Evolutionary conservation across 2,888 invertebrate genomes (phyloP).

Genomic region (Bugulina stolonifera): DNA sequence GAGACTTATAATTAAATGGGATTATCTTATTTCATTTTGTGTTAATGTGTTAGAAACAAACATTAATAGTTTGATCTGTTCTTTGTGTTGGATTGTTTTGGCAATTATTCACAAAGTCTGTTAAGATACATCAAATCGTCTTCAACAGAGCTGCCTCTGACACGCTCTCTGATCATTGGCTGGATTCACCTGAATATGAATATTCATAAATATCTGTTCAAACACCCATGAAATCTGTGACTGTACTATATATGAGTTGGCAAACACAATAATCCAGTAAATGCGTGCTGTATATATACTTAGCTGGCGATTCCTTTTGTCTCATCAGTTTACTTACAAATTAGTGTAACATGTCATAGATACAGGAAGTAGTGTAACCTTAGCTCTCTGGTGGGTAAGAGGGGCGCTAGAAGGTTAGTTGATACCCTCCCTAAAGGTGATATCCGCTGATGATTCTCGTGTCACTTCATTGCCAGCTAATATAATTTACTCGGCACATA

Average conservation of each 20-base stretch:
- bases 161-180: background rate
- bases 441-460: too few relatives aligned
- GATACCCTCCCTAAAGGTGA: too few relatives aligned
- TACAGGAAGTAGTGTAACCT: conserved; percentile 9
- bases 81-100: too few relatives aligned
- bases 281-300: conserved; percentile 23
- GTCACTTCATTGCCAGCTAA: conserved; percentile 18
- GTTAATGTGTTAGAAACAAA: too few relatives aligned
- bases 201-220: background rate
- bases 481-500: background rate
- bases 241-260: background rate
- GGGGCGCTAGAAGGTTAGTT: too few relatives aligned
- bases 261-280: conserved; percentile 2
- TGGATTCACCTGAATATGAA: background rate
- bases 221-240: background rate
- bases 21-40: too few relatives aligned
- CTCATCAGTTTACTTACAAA: background rate
- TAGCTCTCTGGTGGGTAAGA: too few relatives aligned
- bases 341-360: conserved; percentile 22
- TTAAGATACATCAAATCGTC: too few relatives aligned
- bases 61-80: too few relatives aligned
- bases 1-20: too few relatives aligned
- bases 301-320: background rate
- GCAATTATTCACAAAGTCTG: too few relatives aligned
- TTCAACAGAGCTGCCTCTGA: too few relatives aligned